phyloP scores from a whole-genome alignment of 2,113 vertebrate species.

The Merops nubicus region DNA sequence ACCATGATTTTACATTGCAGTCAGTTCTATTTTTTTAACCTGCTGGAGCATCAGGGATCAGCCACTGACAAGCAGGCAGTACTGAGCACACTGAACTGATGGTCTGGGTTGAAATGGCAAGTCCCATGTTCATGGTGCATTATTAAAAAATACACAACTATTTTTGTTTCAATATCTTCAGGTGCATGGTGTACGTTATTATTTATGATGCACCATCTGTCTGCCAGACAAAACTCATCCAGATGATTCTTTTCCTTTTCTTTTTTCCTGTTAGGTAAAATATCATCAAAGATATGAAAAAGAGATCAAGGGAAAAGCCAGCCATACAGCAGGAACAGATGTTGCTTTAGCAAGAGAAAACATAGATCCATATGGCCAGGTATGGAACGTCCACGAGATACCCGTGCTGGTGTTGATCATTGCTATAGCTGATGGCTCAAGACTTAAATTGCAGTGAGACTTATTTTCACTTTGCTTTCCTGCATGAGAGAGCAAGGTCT shows the following conservation, averaged over 20 bases:
- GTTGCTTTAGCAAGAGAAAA: slow-evolving; percentile 76
- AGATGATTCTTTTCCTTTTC: background rate
- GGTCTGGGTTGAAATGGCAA: background rate
- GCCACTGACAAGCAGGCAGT: background rate
- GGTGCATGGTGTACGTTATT: background rate
- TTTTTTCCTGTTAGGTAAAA: slow-evolving; percentile 78
- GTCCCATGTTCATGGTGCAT: background rate
- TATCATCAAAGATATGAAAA: slow-evolving; percentile 88
- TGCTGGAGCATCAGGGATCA: background rate
- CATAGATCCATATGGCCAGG: slow-evolving; percentile 81
- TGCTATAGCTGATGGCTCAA: background rate
- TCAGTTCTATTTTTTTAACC: background rate
- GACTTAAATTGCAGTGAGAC: background rate
- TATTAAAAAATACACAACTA: background rate
- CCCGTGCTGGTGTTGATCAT: background rate
- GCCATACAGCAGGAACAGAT: slow-evolving; percentile 77
- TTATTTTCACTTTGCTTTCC: background rate
- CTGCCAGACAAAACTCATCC: background rate
- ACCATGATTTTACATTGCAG: background rate
- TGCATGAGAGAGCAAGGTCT: background rate
- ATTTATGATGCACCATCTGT: background rate
- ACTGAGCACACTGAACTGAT: background rate
- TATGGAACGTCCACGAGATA: slow-evolving; percentile 11
- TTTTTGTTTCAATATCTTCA: background rate
- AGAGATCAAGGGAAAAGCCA: slow-evolving; percentile 87